Evolutionary conservation across 1,140 invertebrate species (phyloP).

Genomic region (Drosophila littoralis): DNA sequence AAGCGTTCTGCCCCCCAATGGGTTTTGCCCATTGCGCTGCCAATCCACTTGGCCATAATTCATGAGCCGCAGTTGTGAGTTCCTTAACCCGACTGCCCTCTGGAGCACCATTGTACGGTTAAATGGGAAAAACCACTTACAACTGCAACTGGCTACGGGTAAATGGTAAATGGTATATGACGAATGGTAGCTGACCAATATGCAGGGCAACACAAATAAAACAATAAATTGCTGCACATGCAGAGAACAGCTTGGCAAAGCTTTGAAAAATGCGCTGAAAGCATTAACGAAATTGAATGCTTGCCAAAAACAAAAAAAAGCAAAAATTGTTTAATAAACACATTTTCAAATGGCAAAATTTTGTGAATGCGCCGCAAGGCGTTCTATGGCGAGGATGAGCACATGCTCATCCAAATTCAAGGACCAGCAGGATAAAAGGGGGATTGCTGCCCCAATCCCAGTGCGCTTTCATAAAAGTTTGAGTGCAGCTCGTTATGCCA

Average conservation of each 20-base stretch:
- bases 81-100: conserved; percentile 59
- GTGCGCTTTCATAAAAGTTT: conserved; percentile 68
- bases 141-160: conserved; percentile 10
- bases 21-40: neutral
- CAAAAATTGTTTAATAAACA: conserved; percentile 73
- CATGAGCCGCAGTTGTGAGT: conserved; percentile 37
- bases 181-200: conserved; percentile 29
- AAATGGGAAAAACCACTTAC: conserved; percentile 42
- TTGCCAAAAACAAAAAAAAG: conserved; percentile 44
- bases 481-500: conserved; percentile 71
- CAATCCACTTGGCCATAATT: conserved; percentile 45
- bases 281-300: conserved; percentile 77
- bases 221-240: conserved; percentile 47
- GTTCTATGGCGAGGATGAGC: neutral
- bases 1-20: conserved; percentile 6
- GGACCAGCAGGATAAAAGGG: neutral
- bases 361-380: conserved; percentile 6
- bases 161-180: conserved; percentile 3
- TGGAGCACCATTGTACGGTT: conserved; percentile 24
- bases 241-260: conserved; percentile 8
- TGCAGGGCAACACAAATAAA: conserved; percentile 54
- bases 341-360: conserved; percentile 46
- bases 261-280: conserved; percentile 43
- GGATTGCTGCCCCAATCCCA: conserved; percentile 16
- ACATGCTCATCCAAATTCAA: conserved; percentile 23